Conservation (phyloP, 30 jellyfish, hydroid and myxozoan genomes). For the Nemopilema nomurai region DNA sequence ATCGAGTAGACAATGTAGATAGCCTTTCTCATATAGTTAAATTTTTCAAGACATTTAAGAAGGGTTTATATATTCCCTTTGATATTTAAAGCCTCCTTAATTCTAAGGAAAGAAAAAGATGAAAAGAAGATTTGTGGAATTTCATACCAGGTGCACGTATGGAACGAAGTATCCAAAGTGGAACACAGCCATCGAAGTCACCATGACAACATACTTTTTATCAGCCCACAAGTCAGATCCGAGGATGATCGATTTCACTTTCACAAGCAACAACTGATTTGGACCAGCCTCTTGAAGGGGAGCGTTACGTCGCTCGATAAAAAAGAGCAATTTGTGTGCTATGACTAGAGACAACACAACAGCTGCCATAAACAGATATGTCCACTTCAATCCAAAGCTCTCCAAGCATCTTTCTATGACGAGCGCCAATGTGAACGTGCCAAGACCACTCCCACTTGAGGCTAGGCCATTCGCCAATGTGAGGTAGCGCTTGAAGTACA, state of each 20-base stretch:
- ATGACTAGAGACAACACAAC: slow-evolving; percentile 18
- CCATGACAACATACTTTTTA: slow-evolving; percentile 38
- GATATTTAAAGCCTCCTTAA: no score
- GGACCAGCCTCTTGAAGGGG: not conserved
- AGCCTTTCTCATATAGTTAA: no score
- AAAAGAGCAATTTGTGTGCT: not conserved
- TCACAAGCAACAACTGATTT: slow-evolving; percentile 3
- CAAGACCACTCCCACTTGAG: slow-evolving; percentile 78
- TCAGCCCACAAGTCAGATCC: slow-evolving; percentile 45
- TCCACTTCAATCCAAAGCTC: slow-evolving; percentile 58
- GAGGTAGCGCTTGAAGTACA: slow-evolving; percentile 55
- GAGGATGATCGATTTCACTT: not conserved
- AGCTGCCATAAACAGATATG: slow-evolving; percentile 29
- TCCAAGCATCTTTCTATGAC: slow-evolving; percentile 28
- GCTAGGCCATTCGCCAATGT: slow-evolving; percentile 71
- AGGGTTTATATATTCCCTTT: no score
- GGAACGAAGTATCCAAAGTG: slow-evolving; percentile 71
- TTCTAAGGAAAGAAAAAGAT: not conserved
- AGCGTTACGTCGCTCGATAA: not conserved
- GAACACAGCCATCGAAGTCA: slow-evolving; percentile 54
- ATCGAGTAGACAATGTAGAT: no score
- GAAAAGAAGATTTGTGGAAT: not conserved
- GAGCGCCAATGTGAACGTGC: slow-evolving; percentile 58
- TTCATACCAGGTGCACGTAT: slow-evolving; percentile 65
- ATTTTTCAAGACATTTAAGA: no score